Evolutionary conservation across 2,888 invertebrate genomes (phyloP).

Genomic region (Yponomeuta plumbellus): DNA sequence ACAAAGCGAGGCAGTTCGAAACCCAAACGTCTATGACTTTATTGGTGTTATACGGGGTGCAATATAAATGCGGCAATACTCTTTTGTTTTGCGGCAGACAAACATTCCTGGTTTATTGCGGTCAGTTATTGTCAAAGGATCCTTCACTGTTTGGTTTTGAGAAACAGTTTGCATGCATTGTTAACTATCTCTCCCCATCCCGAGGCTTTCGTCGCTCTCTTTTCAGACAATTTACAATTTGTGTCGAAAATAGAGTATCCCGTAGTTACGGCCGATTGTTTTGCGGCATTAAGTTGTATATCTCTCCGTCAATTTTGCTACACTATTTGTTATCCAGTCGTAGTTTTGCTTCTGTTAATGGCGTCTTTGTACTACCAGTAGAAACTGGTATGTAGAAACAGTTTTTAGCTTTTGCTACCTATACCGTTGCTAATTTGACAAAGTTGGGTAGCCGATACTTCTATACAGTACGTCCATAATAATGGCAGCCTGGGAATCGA

Average conservation of each 20-base stretch:
- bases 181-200: slow-evolving; percentile 37
- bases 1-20: slow-evolving; percentile 37
- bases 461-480: background rate
- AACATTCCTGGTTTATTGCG: slow-evolving; percentile 47
- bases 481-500: slow-evolving; percentile 1
- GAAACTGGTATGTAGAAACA: background rate
- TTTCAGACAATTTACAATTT: background rate
- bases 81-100: slow-evolving; percentile 46
- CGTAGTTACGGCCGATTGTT: background rate
- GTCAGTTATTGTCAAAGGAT: slow-evolving; percentile 35
- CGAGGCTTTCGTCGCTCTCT: slow-evolving; percentile 30
- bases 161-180: slow-evolving; percentile 43
- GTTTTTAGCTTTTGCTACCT: background rate
- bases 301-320: background rate
- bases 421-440: background rate
- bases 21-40: slow-evolving; percentile 50
- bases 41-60: slow-evolving; percentile 36
- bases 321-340: background rate
- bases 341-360: slow-evolving; percentile 9
- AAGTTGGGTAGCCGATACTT: background rate
- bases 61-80: slow-evolving; percentile 61
- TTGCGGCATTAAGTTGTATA: background rate
- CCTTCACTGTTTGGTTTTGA: slow-evolving; percentile 41
- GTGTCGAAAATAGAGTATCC: background rate
- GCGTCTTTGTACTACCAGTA: background rate